Evolutionary conservation across 2,888 invertebrate species (phyloP).

Genomic region (Brenthis ino): DNA sequence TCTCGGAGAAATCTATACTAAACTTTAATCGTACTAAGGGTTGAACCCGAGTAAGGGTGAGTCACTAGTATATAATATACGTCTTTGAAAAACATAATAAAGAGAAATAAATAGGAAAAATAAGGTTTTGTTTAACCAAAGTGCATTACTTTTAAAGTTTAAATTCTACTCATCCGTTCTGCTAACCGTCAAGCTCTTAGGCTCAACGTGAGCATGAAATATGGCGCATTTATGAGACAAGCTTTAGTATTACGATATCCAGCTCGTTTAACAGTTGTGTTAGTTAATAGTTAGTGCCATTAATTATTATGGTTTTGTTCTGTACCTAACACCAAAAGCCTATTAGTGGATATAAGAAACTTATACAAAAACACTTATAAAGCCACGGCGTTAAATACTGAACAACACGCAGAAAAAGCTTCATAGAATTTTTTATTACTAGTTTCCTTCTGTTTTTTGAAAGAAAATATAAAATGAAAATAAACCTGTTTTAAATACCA

Average conservation of each 20-base stretch:
- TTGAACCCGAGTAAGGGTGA: too few relatives aligned
- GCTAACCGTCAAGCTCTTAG: conserved; percentile 20
- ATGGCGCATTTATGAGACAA: conserved; percentile 27
- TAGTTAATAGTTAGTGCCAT: neutral
- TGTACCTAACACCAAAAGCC: neutral
- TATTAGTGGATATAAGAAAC: neutral
- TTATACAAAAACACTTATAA: neutral
- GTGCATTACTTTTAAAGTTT: conserved; percentile 17
- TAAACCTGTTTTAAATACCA: too few relatives aligned
- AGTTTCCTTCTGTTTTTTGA: too few relatives aligned
- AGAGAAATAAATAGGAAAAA: neutral
- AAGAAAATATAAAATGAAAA: too few relatives aligned
- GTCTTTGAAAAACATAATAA: neutral
- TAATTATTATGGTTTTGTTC: neutral
- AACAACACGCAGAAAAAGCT: too few relatives aligned
- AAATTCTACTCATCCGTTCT: conserved; percentile 14
- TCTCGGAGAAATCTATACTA: too few relatives aligned
- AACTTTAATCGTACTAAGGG: too few relatives aligned
- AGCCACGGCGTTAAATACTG: too few relatives aligned
- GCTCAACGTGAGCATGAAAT: conserved; percentile 32
- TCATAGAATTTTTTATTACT: too few relatives aligned
- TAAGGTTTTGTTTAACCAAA: neutral
- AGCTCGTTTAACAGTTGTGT: conserved; percentile 1
- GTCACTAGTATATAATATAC: neutral
- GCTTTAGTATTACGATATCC: conserved; percentile 14